Base-by-base conservation (phyloP, 1,140 invertebrate genomes). In the Drosophila cardini region DNA sequence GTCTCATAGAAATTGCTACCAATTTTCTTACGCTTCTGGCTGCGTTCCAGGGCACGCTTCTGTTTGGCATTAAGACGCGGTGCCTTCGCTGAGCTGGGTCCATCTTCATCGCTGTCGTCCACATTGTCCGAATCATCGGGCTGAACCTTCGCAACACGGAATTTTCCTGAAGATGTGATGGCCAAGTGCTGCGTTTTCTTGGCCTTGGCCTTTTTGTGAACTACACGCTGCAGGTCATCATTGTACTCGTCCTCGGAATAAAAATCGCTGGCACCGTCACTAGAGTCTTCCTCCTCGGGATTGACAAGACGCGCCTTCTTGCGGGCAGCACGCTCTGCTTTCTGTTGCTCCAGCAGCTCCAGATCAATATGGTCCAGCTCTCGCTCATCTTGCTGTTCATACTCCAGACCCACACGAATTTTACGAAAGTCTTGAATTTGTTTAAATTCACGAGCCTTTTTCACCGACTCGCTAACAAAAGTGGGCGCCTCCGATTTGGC, bases 1-100 rank as follows among this genome's bases (percentile, higher is more conserved):
- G 96, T 94, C 93, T 97, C 96, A 92, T 99, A 99, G 91, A 98
- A 99, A 93, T 98, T 97, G 87, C 96, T 97, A 68, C 98, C 98
- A 73, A 97, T 96, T 87, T 98, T 98, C 91, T 97, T 98, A 2
- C 95, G 93, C 90, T 96, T 97, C 71, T 94, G 93, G 15, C 95
- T 93, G 60, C 97, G 94, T 76, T 97, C 96, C 11, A 95, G 64
- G 6, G 95, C 95, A 81, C 97, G 93, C 76, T 95, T 94, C 83
- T 97, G 93, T 93, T 96, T 97, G 60, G 96, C 96, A 9, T 95
- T 97, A 42, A 96, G 83, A 78, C 94, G 95, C 34, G 81, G 89
- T 21, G 71, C 69, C 40, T 84, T 90, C 21, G 70, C 43, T 4
- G 69, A 64, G 36, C 76, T 72, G 32, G 90, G 91, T 16, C 75